Conservation (phyloP, 2,113 vertebrate species). For the Neogale vison region DNA sequence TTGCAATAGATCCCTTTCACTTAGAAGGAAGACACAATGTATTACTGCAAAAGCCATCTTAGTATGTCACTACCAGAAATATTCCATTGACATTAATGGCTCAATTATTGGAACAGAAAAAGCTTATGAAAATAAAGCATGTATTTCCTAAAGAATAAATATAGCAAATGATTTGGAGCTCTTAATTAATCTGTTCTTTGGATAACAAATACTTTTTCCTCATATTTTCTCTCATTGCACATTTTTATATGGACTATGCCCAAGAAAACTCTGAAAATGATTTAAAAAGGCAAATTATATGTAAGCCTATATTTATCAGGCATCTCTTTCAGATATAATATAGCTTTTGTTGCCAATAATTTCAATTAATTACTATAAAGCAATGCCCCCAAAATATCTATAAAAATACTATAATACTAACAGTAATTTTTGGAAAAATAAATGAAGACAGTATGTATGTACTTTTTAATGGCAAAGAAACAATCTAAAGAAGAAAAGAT, state of each 20-base stretch:
- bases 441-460: conserved; percentile 48
- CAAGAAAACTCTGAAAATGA: conserved; percentile 75
- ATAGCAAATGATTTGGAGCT: conserved; percentile 52
- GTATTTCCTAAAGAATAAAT: conserved; percentile 68
- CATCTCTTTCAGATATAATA: conserved; percentile 54
- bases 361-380: conserved; percentile 64
- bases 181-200: conserved; percentile 62
- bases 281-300: conserved; percentile 39
- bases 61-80: conserved; percentile 81
- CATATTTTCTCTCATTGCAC: conserved; percentile 55
- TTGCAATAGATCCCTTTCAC: conserved; percentile 81
- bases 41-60: conserved; percentile 75
- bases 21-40: conserved; percentile 82
- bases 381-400: conserved; percentile 51
- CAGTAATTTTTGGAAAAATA: conserved; percentile 69
- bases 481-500: conserved; percentile 72
- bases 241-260: conserved; percentile 51
- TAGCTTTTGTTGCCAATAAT: conserved; percentile 62
- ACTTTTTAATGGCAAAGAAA: conserved; percentile 40
- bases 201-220: conserved; percentile 47
- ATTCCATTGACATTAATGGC: conserved; percentile 80
- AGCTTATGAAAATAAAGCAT: conserved; percentile 75
- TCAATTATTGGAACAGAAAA: conserved; percentile 82
- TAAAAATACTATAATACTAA: conserved; percentile 52
- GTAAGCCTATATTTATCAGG: conserved; percentile 57